A percentile compares a stretch with the other conserved stretches of the same genome.
These are phyloP conservation scores for Calyptomena viridis DNA, from an alignment of 2,113 vertebrate species.

Conservation along the genomic window DNA sequence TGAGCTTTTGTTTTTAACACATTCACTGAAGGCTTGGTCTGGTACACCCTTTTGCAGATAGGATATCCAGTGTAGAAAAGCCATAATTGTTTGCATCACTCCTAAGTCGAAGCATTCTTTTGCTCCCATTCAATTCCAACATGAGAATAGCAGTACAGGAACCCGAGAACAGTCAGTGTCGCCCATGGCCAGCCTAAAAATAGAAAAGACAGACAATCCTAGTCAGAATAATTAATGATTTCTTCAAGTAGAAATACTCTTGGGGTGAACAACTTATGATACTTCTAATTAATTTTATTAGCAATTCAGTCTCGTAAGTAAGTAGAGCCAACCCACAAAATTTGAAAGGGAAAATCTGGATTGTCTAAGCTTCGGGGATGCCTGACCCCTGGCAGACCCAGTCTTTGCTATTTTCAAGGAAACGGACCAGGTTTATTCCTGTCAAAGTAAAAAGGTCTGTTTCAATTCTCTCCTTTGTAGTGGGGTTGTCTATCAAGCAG, in stretches of 20 bases:
- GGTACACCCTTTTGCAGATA: background rate
- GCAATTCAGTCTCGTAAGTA: background rate
- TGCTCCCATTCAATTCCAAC: slow-evolving; percentile 80
- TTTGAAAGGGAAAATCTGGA: background rate
- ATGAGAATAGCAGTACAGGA: slow-evolving; percentile 79
- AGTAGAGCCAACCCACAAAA: background rate
- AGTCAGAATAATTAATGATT: slow-evolving; percentile 23
- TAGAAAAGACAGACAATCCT: slow-evolving; percentile 1
- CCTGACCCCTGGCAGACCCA: background rate
- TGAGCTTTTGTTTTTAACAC: background rate
- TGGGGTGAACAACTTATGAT: background rate
- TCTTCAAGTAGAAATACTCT: background rate
- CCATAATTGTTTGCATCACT: background rate
- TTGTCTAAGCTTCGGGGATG: background rate
- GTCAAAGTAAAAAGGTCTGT: background rate
- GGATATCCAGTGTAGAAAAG: background rate
- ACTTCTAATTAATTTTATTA: background rate
- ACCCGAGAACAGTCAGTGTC: slow-evolving; percentile 72
- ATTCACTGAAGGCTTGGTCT: background rate
- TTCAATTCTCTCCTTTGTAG: background rate
- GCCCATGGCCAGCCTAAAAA: slow-evolving; percentile 79
- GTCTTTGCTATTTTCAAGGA: background rate
- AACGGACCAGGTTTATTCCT: background rate
- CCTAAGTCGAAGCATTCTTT: background rate
- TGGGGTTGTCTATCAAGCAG: background rate